These are phyloP conservation scores for Menidia beryllina DNA, from an alignment of 2,113 vertebrate species.

Conservation along the genomic window DNA sequence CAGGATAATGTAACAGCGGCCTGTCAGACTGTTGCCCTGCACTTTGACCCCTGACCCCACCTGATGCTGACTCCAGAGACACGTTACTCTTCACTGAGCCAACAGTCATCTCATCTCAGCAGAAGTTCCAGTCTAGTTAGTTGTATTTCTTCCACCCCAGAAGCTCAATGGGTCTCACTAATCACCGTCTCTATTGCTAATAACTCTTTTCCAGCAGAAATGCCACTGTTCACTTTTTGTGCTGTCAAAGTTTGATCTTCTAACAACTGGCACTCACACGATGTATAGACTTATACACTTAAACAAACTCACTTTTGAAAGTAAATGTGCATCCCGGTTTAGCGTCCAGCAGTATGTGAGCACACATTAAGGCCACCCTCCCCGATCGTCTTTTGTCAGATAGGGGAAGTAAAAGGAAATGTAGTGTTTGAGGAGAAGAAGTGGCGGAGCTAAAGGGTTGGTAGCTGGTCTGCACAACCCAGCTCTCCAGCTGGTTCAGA, in stretches of 20 bases:
- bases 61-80: not conserved
- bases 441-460: slow-evolving; percentile 47
- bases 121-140: not conserved
- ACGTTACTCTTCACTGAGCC: not conserved
- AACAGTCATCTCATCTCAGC: not conserved
- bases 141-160: not conserved
- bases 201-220: slow-evolving; percentile 1
- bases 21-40: slow-evolving; percentile 44
- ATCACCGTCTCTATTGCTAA: slow-evolving; percentile 3
- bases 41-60: slow-evolving; percentile 62
- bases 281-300: slow-evolving; percentile 5
- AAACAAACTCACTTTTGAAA: not conserved
- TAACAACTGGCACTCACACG: slow-evolving; percentile 5
- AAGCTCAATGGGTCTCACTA: not conserved
- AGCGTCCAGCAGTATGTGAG: not conserved
- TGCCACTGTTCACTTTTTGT: not conserved
- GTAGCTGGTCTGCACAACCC: slow-evolving; percentile 70
- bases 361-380: not conserved
- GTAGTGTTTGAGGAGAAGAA: not conserved
- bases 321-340: not conserved
- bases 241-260: not conserved
- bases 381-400: slow-evolving; percentile 14
- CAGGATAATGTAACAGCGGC: slow-evolving; percentile 34
- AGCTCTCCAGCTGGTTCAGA: slow-evolving; percentile 24
- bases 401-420: not conserved